Percentiles rank a stretch among this genome's conserved stretches.
Evolutionary conservation across 2,113 vertebrate species (phyloP).

Genomic region (Pantherophis guttatus): DNA sequence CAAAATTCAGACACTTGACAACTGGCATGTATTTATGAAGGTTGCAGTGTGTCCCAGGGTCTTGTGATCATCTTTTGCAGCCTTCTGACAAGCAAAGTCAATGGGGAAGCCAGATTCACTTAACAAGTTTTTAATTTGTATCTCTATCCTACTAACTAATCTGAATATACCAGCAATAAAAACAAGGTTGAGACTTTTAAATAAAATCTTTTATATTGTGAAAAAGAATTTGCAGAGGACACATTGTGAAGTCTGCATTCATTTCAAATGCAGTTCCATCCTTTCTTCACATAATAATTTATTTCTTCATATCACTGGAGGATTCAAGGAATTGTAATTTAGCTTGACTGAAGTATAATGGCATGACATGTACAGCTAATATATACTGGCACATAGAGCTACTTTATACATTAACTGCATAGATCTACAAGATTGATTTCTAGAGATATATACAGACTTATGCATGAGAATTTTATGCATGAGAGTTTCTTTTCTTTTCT

Average conservation of each 20-base stretch:
- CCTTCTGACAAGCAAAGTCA: neutral
- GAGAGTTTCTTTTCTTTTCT: neutral
- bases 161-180: neutral
- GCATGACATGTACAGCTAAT: neutral
- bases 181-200: neutral
- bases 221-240: neutral
- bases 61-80: neutral
- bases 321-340: neutral
- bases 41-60: neutral
- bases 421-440: neutral
- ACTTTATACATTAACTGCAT: neutral
- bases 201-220: neutral
- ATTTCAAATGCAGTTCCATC: neutral
- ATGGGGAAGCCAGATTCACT: neutral
- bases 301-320: neutral
- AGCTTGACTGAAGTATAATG: neutral
- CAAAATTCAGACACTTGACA: too few species aligned
- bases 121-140: neutral
- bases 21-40: neutral
- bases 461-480: neutral
- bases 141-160: neutral
- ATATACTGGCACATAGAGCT: neutral
- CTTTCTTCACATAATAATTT: conserved; percentile 5
- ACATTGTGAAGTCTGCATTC: rapidly evolving
- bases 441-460: neutral